Conservation (phyloP, 1,140 invertebrate species). For the Bombus confusus region DNA sequence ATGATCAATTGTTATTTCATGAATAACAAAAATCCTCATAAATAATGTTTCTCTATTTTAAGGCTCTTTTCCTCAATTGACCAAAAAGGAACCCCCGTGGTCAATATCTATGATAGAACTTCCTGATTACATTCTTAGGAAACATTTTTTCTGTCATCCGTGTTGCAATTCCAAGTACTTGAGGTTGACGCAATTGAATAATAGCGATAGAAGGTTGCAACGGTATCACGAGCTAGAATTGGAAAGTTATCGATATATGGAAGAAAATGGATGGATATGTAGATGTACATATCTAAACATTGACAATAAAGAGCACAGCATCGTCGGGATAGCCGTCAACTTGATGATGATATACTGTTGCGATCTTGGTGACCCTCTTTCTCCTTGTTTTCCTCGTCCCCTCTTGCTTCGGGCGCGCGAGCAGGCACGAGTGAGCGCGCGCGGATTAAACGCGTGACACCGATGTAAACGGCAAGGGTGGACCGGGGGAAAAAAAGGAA, state of each 20-base stretch:
- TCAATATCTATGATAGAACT: background rate
- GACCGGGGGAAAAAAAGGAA: conserved; percentile 64
- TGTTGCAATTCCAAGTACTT: too few species aligned
- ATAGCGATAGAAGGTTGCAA: too few species aligned
- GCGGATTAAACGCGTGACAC: conserved; percentile 49
- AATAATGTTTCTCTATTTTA: background rate
- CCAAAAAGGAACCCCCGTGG: too few species aligned
- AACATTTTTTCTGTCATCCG: background rate
- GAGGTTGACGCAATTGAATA: too few species aligned
- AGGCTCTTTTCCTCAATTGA: background rate
- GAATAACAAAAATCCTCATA: too few species aligned
- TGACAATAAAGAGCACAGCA: conserved; percentile 37
- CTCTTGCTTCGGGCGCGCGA: conserved; percentile 21
- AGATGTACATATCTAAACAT: background rate
- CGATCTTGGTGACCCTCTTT: conserved; percentile 66
- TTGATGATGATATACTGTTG: conserved; percentile 81
- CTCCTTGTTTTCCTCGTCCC: conserved; percentile 50
- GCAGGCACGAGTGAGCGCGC: conserved; percentile 54
- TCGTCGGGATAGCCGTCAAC: conserved; percentile 73
- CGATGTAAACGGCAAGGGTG: conserved; percentile 53
- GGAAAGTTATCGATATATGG: background rate
- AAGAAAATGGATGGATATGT: background rate
- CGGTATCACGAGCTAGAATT: background rate
- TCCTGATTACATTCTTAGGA: background rate
- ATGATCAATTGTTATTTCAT: background rate